Base-by-base conservation (phyloP, 1,140 invertebrate genomes). In the Pinna nobilis region DNA sequence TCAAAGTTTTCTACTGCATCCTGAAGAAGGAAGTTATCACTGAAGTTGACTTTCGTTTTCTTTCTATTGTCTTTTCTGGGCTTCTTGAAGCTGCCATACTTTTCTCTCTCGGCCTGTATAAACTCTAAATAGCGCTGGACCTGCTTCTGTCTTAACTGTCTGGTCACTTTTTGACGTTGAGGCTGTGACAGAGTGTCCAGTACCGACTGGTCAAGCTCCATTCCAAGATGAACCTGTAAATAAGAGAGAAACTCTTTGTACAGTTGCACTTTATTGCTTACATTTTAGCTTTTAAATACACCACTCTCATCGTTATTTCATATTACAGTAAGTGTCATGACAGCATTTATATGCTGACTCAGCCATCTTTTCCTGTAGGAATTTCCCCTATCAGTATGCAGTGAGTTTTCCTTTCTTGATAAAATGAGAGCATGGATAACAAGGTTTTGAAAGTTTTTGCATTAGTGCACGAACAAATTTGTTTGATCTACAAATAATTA, bases 101-200 rank as follows among this genome's bases (percentile, higher is more conserved):
- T 50, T 47, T 61, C 53, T 49, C 49, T 57, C 23, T 76, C 74
- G 3, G 51, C 49, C 32, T 64, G 73, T 13, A 76, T 47, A 55
- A 80, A 81, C n/a, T 70, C 57, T 18, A 80, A 13, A 39, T 84
- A 86, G 28, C 73, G 77, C 60, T 84, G 70, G 15, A 86, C 67
- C 67, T 86, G 84, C 59, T 78, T 69, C 35, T 83, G 78, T 23
- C 84, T 68, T 18, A 83, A 51, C 55, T 86, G 81, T 49, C 74
- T 64, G 37, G 65, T 80, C 2, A 83, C 47, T 72, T 84, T 84
- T 32, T 77, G 77, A 47, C 82, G 50, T 20, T 86, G 76, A 5
- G 59, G 70, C 9, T 55, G 74, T 0, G 81, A 71, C 30, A 85
- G 70, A 18, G 74, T 68, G 9, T 79, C 70, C 18, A 83, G 51